These are phyloP conservation scores for Semicossyphus pulcher DNA, from an alignment of 2,113 vertebrate species.

Conservation along the genomic window DNA sequence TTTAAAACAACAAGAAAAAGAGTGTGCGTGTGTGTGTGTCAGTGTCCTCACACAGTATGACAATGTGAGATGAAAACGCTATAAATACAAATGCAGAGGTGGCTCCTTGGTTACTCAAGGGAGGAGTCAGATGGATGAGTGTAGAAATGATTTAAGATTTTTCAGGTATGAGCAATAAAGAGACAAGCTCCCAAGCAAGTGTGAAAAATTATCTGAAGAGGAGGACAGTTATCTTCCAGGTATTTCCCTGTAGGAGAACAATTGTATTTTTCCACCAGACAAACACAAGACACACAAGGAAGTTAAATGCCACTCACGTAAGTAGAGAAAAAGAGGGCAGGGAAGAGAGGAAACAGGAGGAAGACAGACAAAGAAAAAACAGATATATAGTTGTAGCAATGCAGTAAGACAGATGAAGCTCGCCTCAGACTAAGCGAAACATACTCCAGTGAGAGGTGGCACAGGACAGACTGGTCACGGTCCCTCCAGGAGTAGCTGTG, in stretches of 20 bases:
- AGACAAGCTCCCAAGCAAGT: neutral
- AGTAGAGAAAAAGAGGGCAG: conserved; percentile 9
- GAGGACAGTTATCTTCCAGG: neutral
- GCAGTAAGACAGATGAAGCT: conserved; percentile 30
- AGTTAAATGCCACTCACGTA: conserved; percentile 10
- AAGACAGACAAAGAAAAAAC: neutral
- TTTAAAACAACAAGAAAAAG: conserved; percentile 8
- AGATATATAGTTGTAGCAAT: neutral
- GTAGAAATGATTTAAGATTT: conserved; percentile 12
- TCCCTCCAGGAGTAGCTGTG: conserved; percentile 48
- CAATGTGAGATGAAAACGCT: conserved; percentile 51
- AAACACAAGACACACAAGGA: neutral
- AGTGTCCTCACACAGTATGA: conserved; percentile 45
- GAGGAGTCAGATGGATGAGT: neutral
- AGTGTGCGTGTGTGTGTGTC: conserved; percentile 20
- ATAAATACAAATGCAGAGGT: conserved; percentile 68
- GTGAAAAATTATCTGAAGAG: neutral
- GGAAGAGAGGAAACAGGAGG: neutral
- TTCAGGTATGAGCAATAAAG: neutral
- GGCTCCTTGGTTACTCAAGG: conserved; percentile 54
- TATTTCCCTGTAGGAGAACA: neutral
- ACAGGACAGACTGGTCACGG: conserved; percentile 38
- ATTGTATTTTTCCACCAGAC: neutral
- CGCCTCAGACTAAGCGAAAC: conserved; percentile 23
- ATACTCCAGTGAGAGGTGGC: conserved; percentile 33